Evolutionary conservation across 2,888 invertebrate species (phyloP), one percentile per base, ranked within the genome.

Genomic region (Eumacrocentrus americanus): DNA sequence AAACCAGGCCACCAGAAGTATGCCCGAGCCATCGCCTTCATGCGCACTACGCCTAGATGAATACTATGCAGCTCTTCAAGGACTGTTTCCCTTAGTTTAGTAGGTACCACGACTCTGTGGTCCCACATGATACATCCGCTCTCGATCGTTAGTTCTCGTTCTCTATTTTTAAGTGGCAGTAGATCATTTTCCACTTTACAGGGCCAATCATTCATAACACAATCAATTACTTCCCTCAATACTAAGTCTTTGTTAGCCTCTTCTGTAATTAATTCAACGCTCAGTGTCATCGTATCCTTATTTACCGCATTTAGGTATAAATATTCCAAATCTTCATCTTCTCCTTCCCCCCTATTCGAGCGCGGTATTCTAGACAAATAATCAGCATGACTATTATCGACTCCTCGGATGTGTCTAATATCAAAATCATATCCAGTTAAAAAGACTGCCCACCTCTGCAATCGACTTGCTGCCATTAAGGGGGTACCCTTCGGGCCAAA

Each of bases 1-100:
- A 72, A 62, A 5, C 2, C 7, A 14, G 29, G 25, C 22, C 71
- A 74, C 61, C 67, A 71, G n/a, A 70, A 66, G 51, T 70, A 70
- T 2, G 65, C 64, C 20, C 72, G 56, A 11, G 73, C 70, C 6
- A 72, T 35, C 5, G 61, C 44, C 51, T 74, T 72, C 67, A 71
- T 74, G 34, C 68, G 70, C 2, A 66, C 65, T 9, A 72, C 66
- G 0, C 72, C 72, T 40, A 58, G 20, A 23, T 61, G 63, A 16
- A 29, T 29, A 12, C 34, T 34, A 29, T 58, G 62, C 0, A 64
- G 16, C 48, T 60, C 58, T 12, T 47, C 23, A 2, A 60, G 35
- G 2, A 64, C 7, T 3, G 20, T 16, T 4, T 18, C 34, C 9
- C 55, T 22, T 34, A 62, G 29, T 3, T 9, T 23, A n/a, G 5